These are phyloP conservation scores for Phocoena sinus DNA, from an alignment of 2,113 vertebrate species.

Conservation along the genomic window DNA sequence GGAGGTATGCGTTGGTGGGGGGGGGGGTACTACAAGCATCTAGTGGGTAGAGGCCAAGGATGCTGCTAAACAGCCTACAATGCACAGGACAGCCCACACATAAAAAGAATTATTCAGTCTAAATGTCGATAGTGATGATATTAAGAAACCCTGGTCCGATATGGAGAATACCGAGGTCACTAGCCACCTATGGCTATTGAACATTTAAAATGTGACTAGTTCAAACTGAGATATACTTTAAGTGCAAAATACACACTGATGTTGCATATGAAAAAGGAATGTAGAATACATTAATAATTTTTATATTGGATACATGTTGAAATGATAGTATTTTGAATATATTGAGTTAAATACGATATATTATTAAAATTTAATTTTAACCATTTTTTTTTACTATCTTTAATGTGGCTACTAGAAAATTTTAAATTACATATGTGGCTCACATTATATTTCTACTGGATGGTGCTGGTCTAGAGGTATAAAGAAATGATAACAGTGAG, in stretches of 20 bases:
- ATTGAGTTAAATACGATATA: not conserved
- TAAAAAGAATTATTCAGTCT: not conserved
- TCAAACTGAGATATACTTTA: not conserved
- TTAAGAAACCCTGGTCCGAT: not conserved
- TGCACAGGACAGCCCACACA: not conserved
- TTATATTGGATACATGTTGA: not conserved
- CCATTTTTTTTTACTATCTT: not conserved
- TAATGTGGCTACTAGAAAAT: not conserved
- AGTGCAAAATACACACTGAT: not conserved
- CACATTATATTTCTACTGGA: not conserved
- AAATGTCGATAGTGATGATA: not conserved
- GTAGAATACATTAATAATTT: not conserved
- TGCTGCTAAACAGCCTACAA: not conserved
- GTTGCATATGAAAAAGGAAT: not conserved
- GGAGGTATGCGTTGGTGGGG: not conserved
- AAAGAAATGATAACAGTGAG: not conserved
- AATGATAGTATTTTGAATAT: not conserved
- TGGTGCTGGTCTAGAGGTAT: not conserved
- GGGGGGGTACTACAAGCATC: not conserved
- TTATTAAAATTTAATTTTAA: not conserved
- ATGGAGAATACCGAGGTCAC: not conserved
- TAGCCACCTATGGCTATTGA: not conserved
- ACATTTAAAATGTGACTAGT: not conserved
- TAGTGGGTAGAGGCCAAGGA: not conserved
- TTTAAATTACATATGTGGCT: not conserved